Base-by-base conservation (phyloP, 2,888 invertebrate species). In the Neoitamus cyanurus region DNA sequence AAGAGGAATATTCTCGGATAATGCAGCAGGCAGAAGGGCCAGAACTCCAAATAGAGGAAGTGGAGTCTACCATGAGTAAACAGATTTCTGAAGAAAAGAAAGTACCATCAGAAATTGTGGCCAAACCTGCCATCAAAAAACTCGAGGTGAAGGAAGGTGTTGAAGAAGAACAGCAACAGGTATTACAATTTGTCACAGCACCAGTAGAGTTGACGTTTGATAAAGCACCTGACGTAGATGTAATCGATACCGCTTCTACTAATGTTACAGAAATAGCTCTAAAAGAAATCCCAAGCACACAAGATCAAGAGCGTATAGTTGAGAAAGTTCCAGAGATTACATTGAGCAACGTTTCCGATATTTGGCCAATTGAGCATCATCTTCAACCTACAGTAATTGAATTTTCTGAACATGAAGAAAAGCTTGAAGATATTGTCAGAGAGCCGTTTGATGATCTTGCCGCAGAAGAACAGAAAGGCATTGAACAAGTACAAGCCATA, bases 131-230 rank as follows among this genome's bases (percentile, higher is more conserved):
- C 3, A 20, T 69, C 13, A 37, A 37, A 72, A 20, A 36, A 15
- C 25, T 72, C 30, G 15, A 72, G 72, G 37, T 42, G 31, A 68
- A 72, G 25, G 70, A 15, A 31, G 58, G 36, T 58, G 37, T 69
- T 46, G 69, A 30, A 58, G 36, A 85, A 42, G 69, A 46, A 68
- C 87, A 88, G 88, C 72, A 86, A 85, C 90, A 91, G 91, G 91
- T 91, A 91, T 91, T 91, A 90, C 90, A 90, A 89, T 90, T 89
- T 89, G 89, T 88, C 87, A 89, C 88, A 88, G 91, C 90, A 89
- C 90, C 88, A 88, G 91, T 90, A 91, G 91, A 91, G 88, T 91
- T 90, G 90, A 90, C 83, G 70, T 87, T 88, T 87, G 87, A 87
- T 86, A 87, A 88, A 88, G 90, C 91, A 91, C 91, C 88, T 90